phyloP scores from a whole-genome alignment of 2,113 vertebrate species.

The Carassius gibelio region DNA sequence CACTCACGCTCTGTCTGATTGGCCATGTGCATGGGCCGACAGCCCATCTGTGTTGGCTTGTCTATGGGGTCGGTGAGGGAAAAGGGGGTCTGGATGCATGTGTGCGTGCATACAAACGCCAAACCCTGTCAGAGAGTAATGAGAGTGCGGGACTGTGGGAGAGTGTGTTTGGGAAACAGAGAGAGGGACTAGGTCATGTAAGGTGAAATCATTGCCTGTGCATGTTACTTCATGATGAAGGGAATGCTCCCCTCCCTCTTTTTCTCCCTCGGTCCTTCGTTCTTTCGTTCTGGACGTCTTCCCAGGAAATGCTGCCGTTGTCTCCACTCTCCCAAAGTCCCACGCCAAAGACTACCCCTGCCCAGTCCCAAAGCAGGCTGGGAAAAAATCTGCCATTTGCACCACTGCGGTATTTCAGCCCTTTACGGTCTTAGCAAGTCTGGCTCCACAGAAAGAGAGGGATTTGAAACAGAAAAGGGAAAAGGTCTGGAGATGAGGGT shows the following conservation, averaged over 20 bases:
- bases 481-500: conserved; percentile 42
- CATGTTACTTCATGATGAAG: conserved; percentile 52
- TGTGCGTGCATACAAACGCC: conserved; percentile 49
- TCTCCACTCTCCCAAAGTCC: conserved; percentile 50
- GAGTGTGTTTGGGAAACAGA: conserved; percentile 53
- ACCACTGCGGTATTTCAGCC: conserved; percentile 57
- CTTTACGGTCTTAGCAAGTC: conserved; percentile 47
- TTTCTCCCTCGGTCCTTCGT: conserved; percentile 34
- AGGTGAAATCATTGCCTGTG: conserved; percentile 56
- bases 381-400: conserved; percentile 58
- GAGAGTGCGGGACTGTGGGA: conserved; percentile 38
- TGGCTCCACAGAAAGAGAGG: conserved; percentile 30
- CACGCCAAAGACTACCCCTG: conserved; percentile 46
- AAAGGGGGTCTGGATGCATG: conserved; percentile 52
- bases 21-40: conserved; percentile 52
- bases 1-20: conserved; percentile 47
- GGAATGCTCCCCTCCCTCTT: conserved; percentile 34
- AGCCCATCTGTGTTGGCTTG: conserved; percentile 61
- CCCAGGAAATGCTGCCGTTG: conserved; percentile 58
- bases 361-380: conserved; percentile 58
- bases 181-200: conserved; percentile 53
- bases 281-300: conserved; percentile 52
- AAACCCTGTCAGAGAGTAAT: conserved; percentile 60
- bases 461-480: conserved; percentile 15
- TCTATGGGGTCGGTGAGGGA: conserved; percentile 57